These are phyloP conservation scores for Euproctis similis DNA, from an alignment of 2,888 invertebrate genomes.

Conservation along the genomic window DNA sequence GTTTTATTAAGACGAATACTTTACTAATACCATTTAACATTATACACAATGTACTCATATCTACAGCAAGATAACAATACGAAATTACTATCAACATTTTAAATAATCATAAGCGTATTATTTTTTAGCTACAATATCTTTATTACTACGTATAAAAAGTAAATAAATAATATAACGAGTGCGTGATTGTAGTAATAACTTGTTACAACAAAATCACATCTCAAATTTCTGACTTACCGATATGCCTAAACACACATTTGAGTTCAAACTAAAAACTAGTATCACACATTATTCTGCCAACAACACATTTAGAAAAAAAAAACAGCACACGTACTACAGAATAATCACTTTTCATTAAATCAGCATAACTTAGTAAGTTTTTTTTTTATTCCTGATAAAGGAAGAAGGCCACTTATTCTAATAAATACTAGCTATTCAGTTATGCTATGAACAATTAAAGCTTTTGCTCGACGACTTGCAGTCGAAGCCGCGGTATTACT, in stretches of 20 bases:
- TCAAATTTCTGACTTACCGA: slow-evolving; percentile 20
- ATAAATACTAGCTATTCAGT: slow-evolving; percentile 38
- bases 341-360: slow-evolving; percentile 26
- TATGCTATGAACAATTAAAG: slow-evolving; percentile 64
- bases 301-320: too few relatives aligned
- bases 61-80: slow-evolving; percentile 21
- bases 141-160: slow-evolving; percentile 20
- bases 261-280: slow-evolving; percentile 50
- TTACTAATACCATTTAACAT: slow-evolving; percentile 19
- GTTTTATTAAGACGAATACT: slow-evolving; percentile 7
- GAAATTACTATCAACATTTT: slow-evolving; percentile 21
- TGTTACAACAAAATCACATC: slow-evolving; percentile 18
- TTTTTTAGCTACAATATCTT: slow-evolving; percentile 29
- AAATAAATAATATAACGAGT: slow-evolving; percentile 28
- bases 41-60: slow-evolving; percentile 19
- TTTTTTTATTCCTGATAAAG: too few relatives aligned
- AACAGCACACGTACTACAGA: slow-evolving; percentile 25
- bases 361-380: too few relatives aligned
- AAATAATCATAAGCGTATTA: slow-evolving; percentile 45
- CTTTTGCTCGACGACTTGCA: slow-evolving; percentile 54
- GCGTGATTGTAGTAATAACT: slow-evolving; percentile 18
- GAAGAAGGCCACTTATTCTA: too few relatives aligned
- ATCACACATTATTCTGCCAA: slow-evolving; percentile 56
- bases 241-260: slow-evolving; percentile 20
- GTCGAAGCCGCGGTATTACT: slow-evolving; percentile 45